Percentiles rank a stretch among this genome's conserved stretches.
Evolutionary conservation across 2,113 vertebrate species (phyloP).

Genomic region (Actenoides lindsayi): DNA sequence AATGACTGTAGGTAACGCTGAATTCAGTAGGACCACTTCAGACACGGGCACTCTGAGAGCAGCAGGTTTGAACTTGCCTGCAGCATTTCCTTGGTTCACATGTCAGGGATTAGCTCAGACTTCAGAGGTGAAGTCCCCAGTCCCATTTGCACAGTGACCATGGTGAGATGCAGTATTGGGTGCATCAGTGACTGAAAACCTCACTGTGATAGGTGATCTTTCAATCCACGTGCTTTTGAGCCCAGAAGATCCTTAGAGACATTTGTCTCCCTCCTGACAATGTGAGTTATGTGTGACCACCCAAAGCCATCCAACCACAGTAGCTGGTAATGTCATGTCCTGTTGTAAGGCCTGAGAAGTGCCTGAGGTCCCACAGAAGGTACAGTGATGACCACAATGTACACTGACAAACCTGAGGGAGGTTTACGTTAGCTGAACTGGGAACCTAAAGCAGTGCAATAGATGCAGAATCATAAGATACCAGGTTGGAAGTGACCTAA

Average conservation of each 20-base stretch:
- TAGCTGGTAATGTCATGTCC: not conserved
- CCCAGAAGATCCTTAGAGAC: not conserved
- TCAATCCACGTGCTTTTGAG: not conserved
- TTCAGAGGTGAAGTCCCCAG: not conserved
- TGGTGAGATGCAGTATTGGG: not conserved
- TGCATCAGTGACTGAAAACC: not conserved
- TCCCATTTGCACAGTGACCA: not conserved
- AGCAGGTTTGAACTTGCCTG: not conserved
- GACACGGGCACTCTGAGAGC: not conserved
- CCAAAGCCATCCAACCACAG: not conserved
- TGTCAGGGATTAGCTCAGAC: not conserved
- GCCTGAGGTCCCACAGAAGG: not conserved
- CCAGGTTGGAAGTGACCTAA: not conserved
- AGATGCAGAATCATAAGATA: not conserved
- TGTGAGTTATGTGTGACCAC: not conserved
- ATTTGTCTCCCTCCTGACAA: not conserved
- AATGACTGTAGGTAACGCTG: not conserved
- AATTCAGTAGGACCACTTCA: not conserved
- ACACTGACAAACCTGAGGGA: not conserved
- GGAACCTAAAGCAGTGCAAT: not conserved
- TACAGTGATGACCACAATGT: not conserved
- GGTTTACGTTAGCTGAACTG: not conserved
- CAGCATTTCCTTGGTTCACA: fast-evolving
- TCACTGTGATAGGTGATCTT: not conserved
- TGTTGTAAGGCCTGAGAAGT: not conserved